A percentile compares a stretch with the other conserved stretches of the same genome.
phyloP scores from a whole-genome alignment of 1,140 invertebrate genomes.

The Drosophila burlai region DNA sequence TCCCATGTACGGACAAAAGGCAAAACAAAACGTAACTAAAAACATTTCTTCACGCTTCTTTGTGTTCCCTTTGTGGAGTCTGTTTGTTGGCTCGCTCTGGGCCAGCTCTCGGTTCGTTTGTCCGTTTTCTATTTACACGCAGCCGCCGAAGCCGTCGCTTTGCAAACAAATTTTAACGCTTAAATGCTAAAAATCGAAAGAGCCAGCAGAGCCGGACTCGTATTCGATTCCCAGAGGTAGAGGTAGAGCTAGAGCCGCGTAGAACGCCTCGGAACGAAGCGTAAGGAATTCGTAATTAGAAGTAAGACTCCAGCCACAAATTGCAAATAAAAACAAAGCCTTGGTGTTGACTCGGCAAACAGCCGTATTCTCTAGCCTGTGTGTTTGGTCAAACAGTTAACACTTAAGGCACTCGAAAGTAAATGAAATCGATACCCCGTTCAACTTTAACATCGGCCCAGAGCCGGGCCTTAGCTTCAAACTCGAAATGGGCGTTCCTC shows the following conservation, averaged over 20 bases:
- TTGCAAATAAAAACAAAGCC: slow-evolving; percentile 79
- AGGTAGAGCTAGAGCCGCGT: background rate
- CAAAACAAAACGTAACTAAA: slow-evolving; percentile 83
- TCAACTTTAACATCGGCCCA: slow-evolving; percentile 28
- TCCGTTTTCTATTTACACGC: slow-evolving; percentile 78
- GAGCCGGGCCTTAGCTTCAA: slow-evolving; percentile 12
- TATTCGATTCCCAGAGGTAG: slow-evolving; percentile 32
- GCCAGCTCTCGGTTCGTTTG: slow-evolving; percentile 25
- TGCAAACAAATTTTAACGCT: slow-evolving; percentile 82
- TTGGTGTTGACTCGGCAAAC: slow-evolving; percentile 72
- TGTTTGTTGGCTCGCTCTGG: slow-evolving; percentile 41
- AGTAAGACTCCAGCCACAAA: slow-evolving; percentile 78
- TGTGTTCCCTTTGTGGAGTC: slow-evolving; percentile 51
- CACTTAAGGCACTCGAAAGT: slow-evolving; percentile 57
- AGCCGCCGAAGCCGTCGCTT: slow-evolving; percentile 46
- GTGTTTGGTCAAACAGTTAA: slow-evolving; percentile 78
- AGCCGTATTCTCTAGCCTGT: slow-evolving; percentile 33
- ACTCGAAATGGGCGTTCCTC: slow-evolving; percentile 52
- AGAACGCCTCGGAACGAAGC: slow-evolving; percentile 60
- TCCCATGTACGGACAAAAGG: slow-evolving; percentile 65
- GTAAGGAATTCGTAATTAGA: slow-evolving; percentile 80
- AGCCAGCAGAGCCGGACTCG: slow-evolving; percentile 6
- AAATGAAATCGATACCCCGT: slow-evolving; percentile 58
- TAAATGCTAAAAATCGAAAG: slow-evolving; percentile 77
- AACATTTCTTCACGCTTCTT: slow-evolving; percentile 82